Evolutionary conservation across 2,888 invertebrate species (phyloP), one percentile per base, ranked within the genome.

Genomic region (Cistogaster globosa): DNA sequence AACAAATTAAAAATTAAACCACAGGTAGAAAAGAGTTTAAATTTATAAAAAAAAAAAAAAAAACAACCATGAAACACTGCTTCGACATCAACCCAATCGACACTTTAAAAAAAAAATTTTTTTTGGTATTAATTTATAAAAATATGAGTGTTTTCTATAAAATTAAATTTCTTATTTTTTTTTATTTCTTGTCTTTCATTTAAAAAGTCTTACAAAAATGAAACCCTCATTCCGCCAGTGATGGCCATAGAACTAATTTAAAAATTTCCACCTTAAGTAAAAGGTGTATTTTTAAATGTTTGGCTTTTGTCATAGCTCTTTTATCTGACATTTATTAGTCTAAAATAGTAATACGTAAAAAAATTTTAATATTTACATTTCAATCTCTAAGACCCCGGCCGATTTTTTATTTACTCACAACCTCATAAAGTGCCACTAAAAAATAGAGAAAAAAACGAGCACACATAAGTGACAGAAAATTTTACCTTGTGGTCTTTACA

Each of bases 1-100:
- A 53, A 18, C 7, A 48, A 45, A 45, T 1, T 18, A 26, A 57
- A 53, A 48, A 51, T 42, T 60, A n/a, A 74, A 62, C 83, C 82
- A 60, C 71, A 87, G 79, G 86, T 88, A 86, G 86, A 76, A 80
- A 75, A 77, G n/a, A n/a, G 83, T 51, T 74, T 84, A 77, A 83
- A 83, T 16, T 26, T 26, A 4, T 2, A 2, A 26, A 26, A 26
- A 26, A 2, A 26, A 26, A 26, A 2, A 26, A 48, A 48, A 55
- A 42, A 20, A 63, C 53, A 71, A 57, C 55, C 68, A 74, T 53
- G 32, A 42, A 62, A 60, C 3, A 60, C n/a, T 48, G 18, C 20
- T 22, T 5, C 58, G 57, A 32, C 60, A 80, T 12, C 12, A 1
- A 3, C 12, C 1, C 42, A 12, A 5, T n/a, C 32, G 60, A 57